Evolutionary conservation across 2,888 invertebrate species (phyloP), one percentile per base, ranked within the genome.

Genomic region (Megaustenia siamemsis): DNA sequence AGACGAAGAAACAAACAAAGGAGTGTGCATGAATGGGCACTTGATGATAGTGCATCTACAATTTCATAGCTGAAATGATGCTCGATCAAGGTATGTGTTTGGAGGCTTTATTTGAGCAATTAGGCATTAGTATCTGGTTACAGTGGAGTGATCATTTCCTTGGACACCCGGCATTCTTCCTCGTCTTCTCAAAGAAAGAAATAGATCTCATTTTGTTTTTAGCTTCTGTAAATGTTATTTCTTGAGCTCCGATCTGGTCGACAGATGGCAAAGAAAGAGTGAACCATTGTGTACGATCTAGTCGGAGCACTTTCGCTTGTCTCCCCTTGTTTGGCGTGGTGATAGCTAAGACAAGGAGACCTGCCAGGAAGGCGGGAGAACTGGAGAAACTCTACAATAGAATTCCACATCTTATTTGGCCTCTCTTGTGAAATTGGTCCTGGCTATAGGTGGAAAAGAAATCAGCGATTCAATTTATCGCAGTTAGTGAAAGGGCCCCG

Each of bases 371-470:
- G 77, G 77, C 77, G 77, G 77, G 63, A 63, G 40, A 56, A 43
- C 63, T n/a, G 24, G n/a, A 43, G n/a, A 18, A 21, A 63, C 38
- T 40, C 56, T 38, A 77, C 63, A 77, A 77, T 63, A 60, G 77
- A 77, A 77, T 63, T 77, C 63, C 77, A 63, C 77, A 63, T 77
- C 60, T 63, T 77, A 77, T 77, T 77, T 77, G 77, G 40, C 40
- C 77, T 18, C 43, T 43, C 43, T 21, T 77, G 60, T 32, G 60
- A 63, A 77, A 56, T 63, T 56, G 63, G 77, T 60, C 28, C 63
- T 56, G 76, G 5, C 56, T 76, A n/a, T 76, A 38, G 21, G 56
- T 40, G 56, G 28, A 15, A 63, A 35, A 40, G 77, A 77, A 77
- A 77, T 28, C 56, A 60, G 43, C 77, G 63, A 63, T 60, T n/a